A percentile compares a stretch with the other conserved stretches of the same genome.
These are phyloP conservation scores for Ptilonorhynchus violaceus DNA, from an alignment of 2,113 vertebrate species.

Conservation along the genomic window DNA sequence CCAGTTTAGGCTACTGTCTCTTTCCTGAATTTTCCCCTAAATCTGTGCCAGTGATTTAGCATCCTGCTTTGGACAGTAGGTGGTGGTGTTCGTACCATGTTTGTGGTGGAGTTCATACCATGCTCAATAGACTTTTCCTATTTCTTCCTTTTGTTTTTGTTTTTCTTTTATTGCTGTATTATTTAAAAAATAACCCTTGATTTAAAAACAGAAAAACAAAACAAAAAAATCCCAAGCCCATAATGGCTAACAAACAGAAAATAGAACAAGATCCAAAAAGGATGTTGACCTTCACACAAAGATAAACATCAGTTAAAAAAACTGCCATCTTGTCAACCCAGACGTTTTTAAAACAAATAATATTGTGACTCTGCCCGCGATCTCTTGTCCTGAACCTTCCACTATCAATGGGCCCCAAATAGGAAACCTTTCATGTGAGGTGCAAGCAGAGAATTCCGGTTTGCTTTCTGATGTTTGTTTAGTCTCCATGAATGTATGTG, in stretches of 20 bases:
- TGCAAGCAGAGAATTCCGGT: not conserved
- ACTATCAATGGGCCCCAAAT: not conserved
- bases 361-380: not conserved
- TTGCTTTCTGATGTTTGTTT: constrained; percentile 19
- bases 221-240: not conserved
- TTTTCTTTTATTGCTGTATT: not conserved
- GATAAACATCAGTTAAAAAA: constrained; percentile 1
- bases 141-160: not conserved
- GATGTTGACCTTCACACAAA: not conserved
- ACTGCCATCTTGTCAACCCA: not conserved
- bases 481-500: not conserved
- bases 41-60: not conserved
- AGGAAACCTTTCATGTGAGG: constrained; percentile 28
- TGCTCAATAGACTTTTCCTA: not conserved
- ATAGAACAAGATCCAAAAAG: not conserved
- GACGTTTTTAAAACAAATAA: constrained; percentile 26
- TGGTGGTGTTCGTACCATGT: constrained; percentile 23
- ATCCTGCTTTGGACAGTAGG: constrained; percentile 14
- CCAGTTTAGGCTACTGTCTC: not conserved
- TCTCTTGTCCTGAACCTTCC: not conserved
- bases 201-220: not conserved
- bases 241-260: not conserved
- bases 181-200: not conserved
- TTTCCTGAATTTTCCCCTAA: not conserved
- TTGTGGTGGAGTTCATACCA: not conserved